Evolutionary conservation across 1,140 invertebrate genomes (phyloP), one percentile per base, ranked within the genome.

Genomic region (Goniozus legneri): DNA sequence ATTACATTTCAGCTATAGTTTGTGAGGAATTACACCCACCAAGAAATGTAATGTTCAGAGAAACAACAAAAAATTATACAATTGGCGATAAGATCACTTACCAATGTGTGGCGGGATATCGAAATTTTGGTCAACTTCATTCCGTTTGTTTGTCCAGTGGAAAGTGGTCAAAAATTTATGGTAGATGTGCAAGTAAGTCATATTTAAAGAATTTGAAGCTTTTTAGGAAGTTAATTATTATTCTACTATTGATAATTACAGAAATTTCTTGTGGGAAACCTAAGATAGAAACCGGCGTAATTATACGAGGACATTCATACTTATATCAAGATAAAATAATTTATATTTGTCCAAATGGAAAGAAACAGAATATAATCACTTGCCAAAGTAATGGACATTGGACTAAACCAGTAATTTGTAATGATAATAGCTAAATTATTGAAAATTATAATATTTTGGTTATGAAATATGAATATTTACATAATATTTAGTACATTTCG

Each of bases 151-250:
- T 73, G 8, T 48, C 71, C 3, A 75, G 68, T 48, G 73, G 76
- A 15, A 75, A 67, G 16, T 85, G 84, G 84, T 77, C 77, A 2
- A 55, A 59, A 48, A 73, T 81, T 12, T 56, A 56, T 21, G 82
- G 81, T 43, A 69, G 66, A 62, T 85, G 84, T 59, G 58, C 71
- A 16, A 72, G 80, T 81, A 65, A 70, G 72, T 37, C 48, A 37
- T 19, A 48, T 8, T 21, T 27, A 20, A 22, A 22, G 10, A 34
- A 32, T 41, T 34, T 32, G n/a, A 43, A 2, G 2, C n/a, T 33
- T 48, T 41, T 32, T 40, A n/a, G 16, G 27, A 42, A 37, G 18
- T 31, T 24, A 10, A 31, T 50, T 18, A 32, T 32, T 45, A 24
- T 19, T 44, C 2, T 20, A 18, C 2, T 16, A 30, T 38, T 16